Evolutionary conservation across 2,888 invertebrate genomes (phyloP).

Genomic region (Perizoma flavofasciatum): DNA sequence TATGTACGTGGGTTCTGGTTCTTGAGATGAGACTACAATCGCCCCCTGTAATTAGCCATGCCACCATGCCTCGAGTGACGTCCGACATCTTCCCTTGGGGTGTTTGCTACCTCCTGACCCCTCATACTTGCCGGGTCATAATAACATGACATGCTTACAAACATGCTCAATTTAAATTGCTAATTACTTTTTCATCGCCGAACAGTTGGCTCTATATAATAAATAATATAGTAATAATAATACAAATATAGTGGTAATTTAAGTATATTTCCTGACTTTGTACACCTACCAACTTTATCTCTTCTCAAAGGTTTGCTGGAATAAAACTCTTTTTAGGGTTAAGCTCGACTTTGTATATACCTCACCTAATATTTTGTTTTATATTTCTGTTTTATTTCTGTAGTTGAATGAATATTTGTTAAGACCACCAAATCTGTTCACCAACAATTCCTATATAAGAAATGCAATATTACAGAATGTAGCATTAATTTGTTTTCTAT

Average conservation of each 20-base stretch:
- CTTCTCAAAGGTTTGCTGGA: too few relatives aligned
- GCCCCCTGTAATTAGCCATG: constrained; percentile 56
- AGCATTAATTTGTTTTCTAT: constrained; percentile 15
- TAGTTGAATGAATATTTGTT: neutral
- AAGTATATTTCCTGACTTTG: too few relatives aligned
- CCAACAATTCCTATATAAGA: neutral
- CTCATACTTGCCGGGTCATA: constrained; percentile 22
- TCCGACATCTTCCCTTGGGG: constrained; percentile 42
- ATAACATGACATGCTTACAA: constrained; percentile 26
- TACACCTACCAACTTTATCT: too few relatives aligned
- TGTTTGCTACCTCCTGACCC: constrained; percentile 31
- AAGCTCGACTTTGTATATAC: too few relatives aligned
- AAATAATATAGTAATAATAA: too few relatives aligned
- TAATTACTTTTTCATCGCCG: constrained; percentile 14
- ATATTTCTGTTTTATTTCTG: too few relatives aligned
- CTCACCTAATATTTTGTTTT: too few relatives aligned
- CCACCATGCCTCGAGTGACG: constrained; percentile 38
- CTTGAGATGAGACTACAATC: constrained; percentile 35
- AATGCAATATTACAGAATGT: neutral
- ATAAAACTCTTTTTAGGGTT: too few relatives aligned
- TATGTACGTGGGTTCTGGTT: constrained; percentile 30
- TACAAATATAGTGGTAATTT: too few relatives aligned
- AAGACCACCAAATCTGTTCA: too few relatives aligned
- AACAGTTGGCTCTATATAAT: too few relatives aligned
- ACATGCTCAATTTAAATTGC: constrained; percentile 18